Base-by-base conservation (phyloP, 2,113 vertebrate genomes). In the Platichthys stellatus region DNA sequence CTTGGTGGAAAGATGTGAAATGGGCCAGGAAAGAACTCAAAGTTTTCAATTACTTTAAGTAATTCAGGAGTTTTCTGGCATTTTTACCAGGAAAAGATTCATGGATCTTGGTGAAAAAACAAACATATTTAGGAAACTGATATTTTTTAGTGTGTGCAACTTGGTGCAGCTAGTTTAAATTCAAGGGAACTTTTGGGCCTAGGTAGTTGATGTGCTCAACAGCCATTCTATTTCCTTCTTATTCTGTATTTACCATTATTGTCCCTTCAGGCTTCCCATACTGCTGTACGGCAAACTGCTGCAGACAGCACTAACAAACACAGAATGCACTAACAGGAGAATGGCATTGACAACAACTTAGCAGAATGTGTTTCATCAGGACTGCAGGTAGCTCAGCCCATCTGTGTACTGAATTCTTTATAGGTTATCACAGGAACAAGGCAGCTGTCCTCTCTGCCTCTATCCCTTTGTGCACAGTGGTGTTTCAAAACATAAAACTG, bases 361-460 rank as follows among this genome's bases (percentile, higher is more conserved):
- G 17, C 63, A 56, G 64, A 66, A 17, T 54, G 72, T 64, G 66
- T 80, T 74, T 83, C 63, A 66, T 74, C 54, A 63, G 67, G 40
- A 54, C 73, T 69, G 70, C 77, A 74, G 80, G 67, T 72, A 77
- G 62, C 69, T 59, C 47, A 63, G 77, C 21, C 63, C 80, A 85
- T 77, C 79, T 80, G 73, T 66, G 77, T 69, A 24, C 70, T 83
- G 76, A 86, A 86, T 76, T 72, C 71, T 85, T 78, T 81, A 71
- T 75, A 75, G 76, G 80, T 78, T 77, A 78, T 81, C 80, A 63
- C 72, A 74, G 77, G 69, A 88, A 83, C 63, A 43, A 20, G 70
- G 71, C 70, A 72, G 53, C 73, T 65, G 80, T 75, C 63, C 80
- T 72, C 35, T 35, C 63, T 26, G 1, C 28, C 69, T 59, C 54